Conservation (phyloP, 2,797 vertebrate genomes). For the Sternotherus odoratus region DNA sequence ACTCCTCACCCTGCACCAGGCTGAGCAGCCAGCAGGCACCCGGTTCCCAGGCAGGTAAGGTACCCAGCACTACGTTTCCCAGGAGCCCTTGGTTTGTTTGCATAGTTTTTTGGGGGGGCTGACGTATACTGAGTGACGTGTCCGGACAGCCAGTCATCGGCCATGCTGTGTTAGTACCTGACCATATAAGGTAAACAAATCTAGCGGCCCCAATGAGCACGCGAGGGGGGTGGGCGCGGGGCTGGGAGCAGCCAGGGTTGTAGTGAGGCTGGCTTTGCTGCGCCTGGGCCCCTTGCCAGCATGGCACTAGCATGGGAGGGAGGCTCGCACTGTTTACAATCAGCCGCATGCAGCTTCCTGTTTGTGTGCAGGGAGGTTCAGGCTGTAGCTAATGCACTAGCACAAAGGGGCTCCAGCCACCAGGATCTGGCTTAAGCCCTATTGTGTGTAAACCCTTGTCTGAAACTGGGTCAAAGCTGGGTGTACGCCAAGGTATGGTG, state of each 20-base stretch:
- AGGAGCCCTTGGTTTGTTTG: conserved; percentile 87
- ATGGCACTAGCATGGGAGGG: neutral
- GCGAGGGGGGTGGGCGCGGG: conserved; percentile 25
- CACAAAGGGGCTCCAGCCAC: neutral
- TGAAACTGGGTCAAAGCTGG: neutral
- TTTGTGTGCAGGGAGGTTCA: conserved; percentile 17
- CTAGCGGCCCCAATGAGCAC: conserved; percentile 83
- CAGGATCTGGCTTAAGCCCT: neutral
- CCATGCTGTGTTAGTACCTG: conserved; percentile 83
- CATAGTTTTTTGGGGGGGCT: conserved; percentile 67
- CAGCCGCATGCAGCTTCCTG: conserved; percentile 69
- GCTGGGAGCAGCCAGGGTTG: conserved; percentile 32
- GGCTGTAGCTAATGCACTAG: neutral
- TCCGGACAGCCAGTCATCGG: conserved; percentile 82
- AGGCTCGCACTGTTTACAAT: conserved; percentile 66
- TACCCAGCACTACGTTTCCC: conserved; percentile 86
- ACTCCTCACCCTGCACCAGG: neutral
- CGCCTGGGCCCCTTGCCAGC: neutral
- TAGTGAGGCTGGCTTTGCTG: conserved; percentile 67
- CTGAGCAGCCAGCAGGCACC: neutral
- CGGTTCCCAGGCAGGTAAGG: neutral
- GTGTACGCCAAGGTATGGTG: neutral
- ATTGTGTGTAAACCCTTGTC: too few species aligned
- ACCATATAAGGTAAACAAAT: conserved; percentile 97
- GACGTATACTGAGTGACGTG: conserved; percentile 86